Evolutionary conservation across 1,140 invertebrate species (phyloP).

Genomic region (Pseudomyrmex pallidus): DNA sequence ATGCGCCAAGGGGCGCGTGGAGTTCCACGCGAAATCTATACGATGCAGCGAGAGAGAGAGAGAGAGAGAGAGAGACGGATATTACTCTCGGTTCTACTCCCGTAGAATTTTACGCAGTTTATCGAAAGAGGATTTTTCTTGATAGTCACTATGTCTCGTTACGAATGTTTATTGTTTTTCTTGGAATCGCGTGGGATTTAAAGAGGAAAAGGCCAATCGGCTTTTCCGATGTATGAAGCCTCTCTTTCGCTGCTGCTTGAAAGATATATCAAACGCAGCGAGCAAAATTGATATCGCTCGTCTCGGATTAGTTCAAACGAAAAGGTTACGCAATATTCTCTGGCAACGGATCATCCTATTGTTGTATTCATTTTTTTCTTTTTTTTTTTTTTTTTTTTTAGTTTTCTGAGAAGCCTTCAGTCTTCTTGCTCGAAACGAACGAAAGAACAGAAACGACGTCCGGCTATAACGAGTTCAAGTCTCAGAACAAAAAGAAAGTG

Average conservation of each 20-base stretch:
- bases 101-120: not conserved
- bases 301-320: conserved; percentile 2
- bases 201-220: not conserved
- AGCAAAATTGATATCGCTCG: conserved; percentile 24
- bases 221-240: not conserved
- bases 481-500: conserved; percentile 36
- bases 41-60: too few relatives aligned
- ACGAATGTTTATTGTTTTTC: not conserved
- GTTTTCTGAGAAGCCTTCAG: too few relatives aligned
- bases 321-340: conserved; percentile 15
- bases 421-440: not conserved
- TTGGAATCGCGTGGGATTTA: not conserved
- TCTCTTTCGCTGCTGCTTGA: not conserved
- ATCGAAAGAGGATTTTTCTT: not conserved
- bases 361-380: not conserved
- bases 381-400: not conserved
- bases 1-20: not conserved
- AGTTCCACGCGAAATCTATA: not conserved
- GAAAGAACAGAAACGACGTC: conserved; percentile 9
- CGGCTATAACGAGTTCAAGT: conserved; percentile 30
- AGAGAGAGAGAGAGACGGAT: too few relatives aligned
- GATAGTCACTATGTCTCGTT: not conserved
- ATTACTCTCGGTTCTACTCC: not conserved
- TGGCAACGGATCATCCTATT: conserved; percentile 21
- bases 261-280: not conserved